Base-by-base conservation (phyloP, 2,797 vertebrate species). In the Dendrocincla tyrannina region DNA sequence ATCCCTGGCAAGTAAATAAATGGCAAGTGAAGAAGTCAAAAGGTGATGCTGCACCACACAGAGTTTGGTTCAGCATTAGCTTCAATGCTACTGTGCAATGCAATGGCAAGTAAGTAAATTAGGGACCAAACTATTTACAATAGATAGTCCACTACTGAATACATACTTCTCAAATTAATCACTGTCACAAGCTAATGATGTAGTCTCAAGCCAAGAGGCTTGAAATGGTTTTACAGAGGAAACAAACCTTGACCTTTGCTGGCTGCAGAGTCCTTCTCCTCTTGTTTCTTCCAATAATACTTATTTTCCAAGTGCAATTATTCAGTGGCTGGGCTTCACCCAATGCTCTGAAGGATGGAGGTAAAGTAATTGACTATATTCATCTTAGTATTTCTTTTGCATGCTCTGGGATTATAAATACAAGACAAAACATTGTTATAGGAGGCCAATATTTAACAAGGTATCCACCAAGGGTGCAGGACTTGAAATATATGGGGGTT, bases 311-410 rank as follows among this genome's bases (percentile, higher is more conserved):
- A 78, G 74, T 72, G 50, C 64, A 86, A 79, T 93, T 95, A 91
- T 91, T 97, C 83, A 92, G 62, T 50, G 75, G 75, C 76, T 93
- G 85, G 46, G n/a, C 64, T 95, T 60, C 87, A 86, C 41, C 76
- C 69, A 72, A 7, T 30, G 87, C 69, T 95, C 88, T 94, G 87
- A 97, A 95, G 85, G 91, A 95, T 89, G 89, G 94, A 96, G 79
- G 77, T 47, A 90, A 95, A 85, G 77, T 96, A 97, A 96, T 93
- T 11, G 35, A 52, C 56, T 56, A 33, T 80, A 96, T 97, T 97
- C 64, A 95, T 96, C 91, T 97, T 82, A 74, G 18, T 25, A 39
- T 75, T 86, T 91, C 84, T 81, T 94, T 89, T 77, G 42, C 72
- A 62, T 68, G 81, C 64, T 81, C 58, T 47, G 32, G 24, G 76